Evolutionary conservation across 2,797 vertebrate genomes (phyloP), one percentile per base, ranked within the genome.

Genomic region (Rhyacichthys aspro): DNA sequence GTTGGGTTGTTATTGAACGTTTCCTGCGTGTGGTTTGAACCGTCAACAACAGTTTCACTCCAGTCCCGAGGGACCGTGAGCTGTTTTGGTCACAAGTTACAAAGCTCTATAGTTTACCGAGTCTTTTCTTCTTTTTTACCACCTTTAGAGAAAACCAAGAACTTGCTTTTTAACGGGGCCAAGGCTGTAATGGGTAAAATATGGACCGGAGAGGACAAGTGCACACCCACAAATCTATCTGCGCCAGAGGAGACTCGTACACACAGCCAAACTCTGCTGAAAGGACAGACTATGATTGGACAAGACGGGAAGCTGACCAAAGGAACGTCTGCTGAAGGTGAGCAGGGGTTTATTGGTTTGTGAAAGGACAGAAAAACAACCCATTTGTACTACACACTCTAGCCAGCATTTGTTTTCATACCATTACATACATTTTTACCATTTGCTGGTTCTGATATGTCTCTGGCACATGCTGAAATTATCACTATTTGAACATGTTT

Each of bases 281-380:
- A 73, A 64, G 92, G 93, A 72, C 93, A 94, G 71, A 94, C 89
- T 0, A 59, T 86, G 16, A 94, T 94, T 15, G 90, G 92, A 43
- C 70, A 74, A 1, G 89, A 93, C 43, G 92, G 93, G 17, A 91
- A 81, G 17, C 77, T 94, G 39, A 89, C 77, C 0, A 89, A 64
- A 64, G 36, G 58, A 1, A 58, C 44, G 11, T 2, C 52, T 23
- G 55, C 38, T 14, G 59, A 62, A 81, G 90, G 93, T 93, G 65
- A 82, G 74, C 1, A 12, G 33, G n/a, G 36, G 7, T 11, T 14
- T 10, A 41, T 0, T 37, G 0, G 7, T 11, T 6, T 8, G 42
- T n/a, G 17, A 41, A 19, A 18, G 15, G 17, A 19, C 33, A 36
- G 9, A 2, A n/a, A n/a, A n/a, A n/a, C n/a, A n/a, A n/a, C n/a